A percentile compares a stretch with the other conserved stretches of the same genome.
Conservation (phyloP, 2,113 vertebrate genomes). For the Puntigrus tetrazona region DNA sequence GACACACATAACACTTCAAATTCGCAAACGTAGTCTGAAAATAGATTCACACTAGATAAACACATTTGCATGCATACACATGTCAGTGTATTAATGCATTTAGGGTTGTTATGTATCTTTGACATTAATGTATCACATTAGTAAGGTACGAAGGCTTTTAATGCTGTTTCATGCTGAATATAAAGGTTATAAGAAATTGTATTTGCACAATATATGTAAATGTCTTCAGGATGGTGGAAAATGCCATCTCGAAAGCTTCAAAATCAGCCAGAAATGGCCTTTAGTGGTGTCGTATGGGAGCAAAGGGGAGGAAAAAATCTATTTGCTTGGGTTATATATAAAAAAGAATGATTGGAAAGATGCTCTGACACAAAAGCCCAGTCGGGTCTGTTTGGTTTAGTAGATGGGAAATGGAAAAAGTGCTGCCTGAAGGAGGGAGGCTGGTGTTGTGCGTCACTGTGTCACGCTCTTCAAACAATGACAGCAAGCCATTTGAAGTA, state of each 20-base stretch:
- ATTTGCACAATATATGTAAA: not conserved
- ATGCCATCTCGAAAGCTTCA: not conserved
- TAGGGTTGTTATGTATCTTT: not conserved
- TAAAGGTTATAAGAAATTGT: not conserved
- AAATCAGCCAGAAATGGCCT: not conserved
- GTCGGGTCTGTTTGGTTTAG: not conserved
- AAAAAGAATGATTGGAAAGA: not conserved
- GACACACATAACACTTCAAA: not conserved
- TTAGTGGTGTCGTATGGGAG: not conserved
- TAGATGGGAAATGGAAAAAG: constrained; percentile 5
- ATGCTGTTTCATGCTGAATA: not conserved
- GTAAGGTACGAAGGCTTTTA: not conserved
- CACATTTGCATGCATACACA: not conserved
- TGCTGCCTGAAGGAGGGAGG: not conserved
- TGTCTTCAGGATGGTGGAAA: not conserved
- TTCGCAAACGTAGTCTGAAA: not conserved
- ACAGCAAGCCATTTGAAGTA: constrained; percentile 30
- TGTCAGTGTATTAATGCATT: not conserved
- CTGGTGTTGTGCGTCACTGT: not conserved
- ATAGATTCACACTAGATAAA: not conserved
- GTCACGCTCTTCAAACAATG: constrained; percentile 26
- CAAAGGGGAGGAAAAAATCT: not conserved
- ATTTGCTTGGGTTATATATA: constrained; percentile 3
- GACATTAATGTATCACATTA: not conserved
- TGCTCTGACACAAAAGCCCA: not conserved